These are phyloP conservation scores for Drosophila micromelanica DNA, from an alignment of 1,140 invertebrate species.

Conservation along the genomic window DNA sequence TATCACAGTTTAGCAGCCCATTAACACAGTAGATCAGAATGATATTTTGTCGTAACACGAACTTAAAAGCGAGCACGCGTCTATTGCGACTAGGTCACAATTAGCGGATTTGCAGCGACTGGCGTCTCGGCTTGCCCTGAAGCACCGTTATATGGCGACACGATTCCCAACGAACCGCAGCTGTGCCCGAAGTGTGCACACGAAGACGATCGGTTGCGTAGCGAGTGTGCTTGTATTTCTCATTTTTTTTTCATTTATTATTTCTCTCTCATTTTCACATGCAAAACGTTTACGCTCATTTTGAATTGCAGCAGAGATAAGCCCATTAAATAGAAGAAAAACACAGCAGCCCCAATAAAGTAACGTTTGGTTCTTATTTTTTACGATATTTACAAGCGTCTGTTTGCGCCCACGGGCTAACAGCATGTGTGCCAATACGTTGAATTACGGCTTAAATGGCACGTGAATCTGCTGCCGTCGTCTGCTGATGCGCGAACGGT, in stretches of 20 bases:
- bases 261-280: conserved; percentile 3
- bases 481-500: conserved; percentile 28
- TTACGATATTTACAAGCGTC: conserved; percentile 25
- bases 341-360: conserved; percentile 36
- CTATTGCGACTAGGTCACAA: conserved; percentile 51
- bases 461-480: conserved; percentile 56
- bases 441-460: conserved; percentile 60
- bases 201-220: conserved; percentile 15
- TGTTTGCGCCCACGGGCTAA: conserved; percentile 8
- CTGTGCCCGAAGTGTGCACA: conserved; percentile 39
- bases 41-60: conserved; percentile 3
- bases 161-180: conserved; percentile 34
- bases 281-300: conserved; percentile 54
- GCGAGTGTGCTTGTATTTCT: not conserved
- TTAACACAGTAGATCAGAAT: conserved; percentile 36
- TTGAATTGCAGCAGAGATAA: conserved; percentile 60
- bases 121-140: conserved; percentile 50
- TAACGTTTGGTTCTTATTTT: conserved; percentile 23
- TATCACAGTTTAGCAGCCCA: conserved; percentile 44
- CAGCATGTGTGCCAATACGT: conserved; percentile 59
- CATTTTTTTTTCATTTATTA: not conserved
- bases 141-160: conserved; percentile 69
- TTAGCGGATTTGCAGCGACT: conserved; percentile 58
- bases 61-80: conserved; percentile 20
- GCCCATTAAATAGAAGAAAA: conserved; percentile 48